Percentiles rank a stretch among this genome's conserved stretches.
Conservation (phyloP, 2,888 invertebrate genomes). For the Hirtodrosophila duncani region DNA sequence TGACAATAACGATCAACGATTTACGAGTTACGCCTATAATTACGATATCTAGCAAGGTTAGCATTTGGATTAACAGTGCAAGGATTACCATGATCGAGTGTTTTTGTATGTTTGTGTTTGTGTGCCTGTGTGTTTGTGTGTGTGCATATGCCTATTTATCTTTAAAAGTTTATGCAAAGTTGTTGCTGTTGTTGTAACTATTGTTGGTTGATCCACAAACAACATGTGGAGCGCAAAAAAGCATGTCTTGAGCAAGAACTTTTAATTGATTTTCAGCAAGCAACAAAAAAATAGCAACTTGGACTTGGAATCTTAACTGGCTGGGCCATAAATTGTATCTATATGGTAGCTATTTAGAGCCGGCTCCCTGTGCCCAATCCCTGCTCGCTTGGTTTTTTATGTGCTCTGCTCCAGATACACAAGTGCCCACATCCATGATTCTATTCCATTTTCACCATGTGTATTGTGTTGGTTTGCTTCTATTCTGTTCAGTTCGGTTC, state of each 20-base stretch:
- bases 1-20: conserved; percentile 18
- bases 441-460: conserved; percentile 45
- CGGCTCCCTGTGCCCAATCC: conserved; percentile 9
- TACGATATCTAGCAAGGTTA: neutral
- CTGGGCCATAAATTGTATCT: conserved; percentile 65
- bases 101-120: neutral
- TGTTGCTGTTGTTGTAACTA: no score
- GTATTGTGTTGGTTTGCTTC: conserved; percentile 30
- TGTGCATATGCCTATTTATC: conserved; percentile 22
- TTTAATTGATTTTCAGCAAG: conserved; percentile 61
- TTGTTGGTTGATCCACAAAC: conserved; percentile 32
- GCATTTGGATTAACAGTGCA: neutral
- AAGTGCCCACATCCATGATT: conserved; percentile 7
- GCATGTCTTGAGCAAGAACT: conserved; percentile 60
- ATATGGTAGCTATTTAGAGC: conserved; percentile 67
- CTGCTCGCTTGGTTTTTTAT: conserved; percentile 46
- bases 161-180: conserved; percentile 18
- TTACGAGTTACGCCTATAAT: neutral
- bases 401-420: conserved; percentile 42
- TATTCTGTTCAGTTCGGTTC: conserved; percentile 17
- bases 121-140: conserved; percentile 16
- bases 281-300: conserved; percentile 24
- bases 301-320: conserved; percentile 51
- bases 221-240: conserved; percentile 1
- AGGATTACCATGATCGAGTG: neutral